Evolutionary conservation across 2,888 invertebrate genomes (phyloP), one percentile per base, ranked within the genome.

Genomic region (Drosophila heteroneura): DNA sequence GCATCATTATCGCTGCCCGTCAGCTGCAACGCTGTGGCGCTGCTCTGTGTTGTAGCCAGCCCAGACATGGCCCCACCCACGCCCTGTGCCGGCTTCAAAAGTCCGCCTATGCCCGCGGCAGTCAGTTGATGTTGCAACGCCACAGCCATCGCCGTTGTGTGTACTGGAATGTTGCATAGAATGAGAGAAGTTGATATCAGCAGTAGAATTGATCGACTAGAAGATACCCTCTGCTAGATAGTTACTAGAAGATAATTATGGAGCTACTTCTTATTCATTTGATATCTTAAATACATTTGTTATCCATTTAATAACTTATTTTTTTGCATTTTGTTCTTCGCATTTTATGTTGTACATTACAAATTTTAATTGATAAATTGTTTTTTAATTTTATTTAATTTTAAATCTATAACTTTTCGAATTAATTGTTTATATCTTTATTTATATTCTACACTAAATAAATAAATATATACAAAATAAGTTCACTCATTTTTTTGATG

Each of bases 91-190:
- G 93, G 92, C 76, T 93, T 93, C 60, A 93, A 84, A 5, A 93
- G 87, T 51, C 92, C 90, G 37, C 92, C 91, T 70, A 93, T 92
- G 68, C 92, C 91, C 64, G 91, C 91, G 7, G 92, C 91, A 30
- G 93, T 90, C 71, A 93, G 79, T 86, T 93, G 92, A 73, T 94
- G 92, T 74, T 92, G 93, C 76, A 93, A 76, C 69, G 93, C 92
- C 74, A 93, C 92, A 66, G 93, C 91, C 91, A 93, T 92, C 66
- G 93, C 89, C 73, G 93, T 89, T 73, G 92, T 92, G 88, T 92
- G 92, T 63, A 93, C 92, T 91, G 74, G 47, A 81, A 83, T 54
- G 56, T 52, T 35, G 7, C 37, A 56, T 4, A 32, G 59, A 39
- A 35, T n/a, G 52, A 52, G 12, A 56, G 6, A 41, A 28, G 28